Percentiles rank a stretch among this genome's conserved stretches.
phyloP scores from a whole-genome alignment of 1,140 invertebrate species.

The Rhynchophorus ferrugineus region DNA sequence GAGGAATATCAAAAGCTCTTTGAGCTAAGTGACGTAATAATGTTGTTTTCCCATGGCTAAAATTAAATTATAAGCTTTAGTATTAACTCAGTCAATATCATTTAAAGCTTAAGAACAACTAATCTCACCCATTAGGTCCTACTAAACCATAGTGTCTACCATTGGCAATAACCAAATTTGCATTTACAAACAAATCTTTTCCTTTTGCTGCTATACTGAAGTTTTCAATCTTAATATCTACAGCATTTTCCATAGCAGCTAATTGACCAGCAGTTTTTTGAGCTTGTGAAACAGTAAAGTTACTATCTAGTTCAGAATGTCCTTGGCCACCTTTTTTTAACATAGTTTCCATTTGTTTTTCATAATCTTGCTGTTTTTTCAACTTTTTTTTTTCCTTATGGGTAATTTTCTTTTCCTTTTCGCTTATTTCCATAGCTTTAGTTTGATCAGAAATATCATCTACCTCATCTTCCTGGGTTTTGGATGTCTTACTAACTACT shows the following conservation, averaged over 20 bases:
- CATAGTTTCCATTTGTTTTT: slow-evolving; percentile 82
- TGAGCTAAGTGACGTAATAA: slow-evolving; percentile 87
- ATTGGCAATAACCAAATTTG: slow-evolving; percentile 86
- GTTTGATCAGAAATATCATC: slow-evolving; percentile 29
- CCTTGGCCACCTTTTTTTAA: slow-evolving; percentile 82
- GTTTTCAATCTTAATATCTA: slow-evolving; percentile 98
- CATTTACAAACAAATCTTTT: slow-evolving; percentile 96
- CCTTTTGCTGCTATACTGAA: slow-evolving; percentile 97
- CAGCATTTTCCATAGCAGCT: slow-evolving; percentile 82
- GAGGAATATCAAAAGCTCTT: slow-evolving; percentile 84
- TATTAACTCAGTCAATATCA: no score
- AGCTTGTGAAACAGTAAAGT: slow-evolving; percentile 95
- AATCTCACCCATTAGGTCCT: slow-evolving; percentile 93
- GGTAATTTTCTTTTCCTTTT: slow-evolving; percentile 65
- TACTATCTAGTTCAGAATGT: slow-evolving; percentile 80
- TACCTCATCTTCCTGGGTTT: slow-evolving; percentile 3
- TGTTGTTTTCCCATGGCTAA: slow-evolving; percentile 96
- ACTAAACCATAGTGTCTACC: slow-evolving; percentile 95
- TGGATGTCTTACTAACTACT: background rate
- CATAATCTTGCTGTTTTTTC: slow-evolving; percentile 88
- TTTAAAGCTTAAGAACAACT: no score
- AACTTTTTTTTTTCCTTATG: slow-evolving; percentile 94
- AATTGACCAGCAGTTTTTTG: slow-evolving; percentile 78
- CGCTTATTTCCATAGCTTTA: slow-evolving; percentile 20
- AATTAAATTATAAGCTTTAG: no score